A percentile compares a stretch with the other conserved stretches of the same genome.
These are phyloP conservation scores for Pristis pectinata DNA, from an alignment of 2,797 vertebrate genomes.

Conservation along the genomic window DNA sequence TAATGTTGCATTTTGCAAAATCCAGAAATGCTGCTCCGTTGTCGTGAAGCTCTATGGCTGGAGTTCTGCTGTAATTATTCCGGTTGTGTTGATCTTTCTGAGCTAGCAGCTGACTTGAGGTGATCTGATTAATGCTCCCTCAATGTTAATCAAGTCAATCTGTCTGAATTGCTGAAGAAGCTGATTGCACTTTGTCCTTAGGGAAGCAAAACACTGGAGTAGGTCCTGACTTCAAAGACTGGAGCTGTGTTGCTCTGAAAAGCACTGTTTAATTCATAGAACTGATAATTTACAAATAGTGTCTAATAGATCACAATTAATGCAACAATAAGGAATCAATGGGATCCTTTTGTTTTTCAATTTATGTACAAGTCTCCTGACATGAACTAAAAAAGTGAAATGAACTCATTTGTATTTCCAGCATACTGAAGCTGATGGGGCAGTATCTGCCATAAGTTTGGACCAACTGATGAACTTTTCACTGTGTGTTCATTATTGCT, in stretches of 20 bases:
- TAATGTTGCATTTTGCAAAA: background rate
- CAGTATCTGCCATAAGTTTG: background rate
- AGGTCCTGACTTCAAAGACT: background rate
- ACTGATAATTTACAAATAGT: too few species aligned
- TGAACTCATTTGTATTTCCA: background rate
- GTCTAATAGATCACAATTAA: background rate
- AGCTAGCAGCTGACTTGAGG: background rate
- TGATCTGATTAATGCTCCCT: background rate
- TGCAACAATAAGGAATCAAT: background rate
- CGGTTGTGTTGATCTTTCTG: background rate
- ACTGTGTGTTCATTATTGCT: background rate
- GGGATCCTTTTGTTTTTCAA: too few species aligned
- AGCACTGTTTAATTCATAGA: too few species aligned
- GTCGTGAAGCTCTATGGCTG: background rate
- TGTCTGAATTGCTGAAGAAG: background rate
- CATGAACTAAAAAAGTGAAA: background rate
- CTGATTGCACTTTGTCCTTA: background rate
- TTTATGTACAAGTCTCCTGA: too few species aligned
- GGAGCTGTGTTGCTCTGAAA: background rate
- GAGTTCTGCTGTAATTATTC: background rate
- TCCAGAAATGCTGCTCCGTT: background rate
- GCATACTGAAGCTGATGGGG: background rate
- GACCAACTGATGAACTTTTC: background rate
- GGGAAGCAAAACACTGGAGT: background rate
- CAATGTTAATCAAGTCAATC: background rate